Conservation (phyloP, 2,888 invertebrate species). For the Onchidella celtica region DNA sequence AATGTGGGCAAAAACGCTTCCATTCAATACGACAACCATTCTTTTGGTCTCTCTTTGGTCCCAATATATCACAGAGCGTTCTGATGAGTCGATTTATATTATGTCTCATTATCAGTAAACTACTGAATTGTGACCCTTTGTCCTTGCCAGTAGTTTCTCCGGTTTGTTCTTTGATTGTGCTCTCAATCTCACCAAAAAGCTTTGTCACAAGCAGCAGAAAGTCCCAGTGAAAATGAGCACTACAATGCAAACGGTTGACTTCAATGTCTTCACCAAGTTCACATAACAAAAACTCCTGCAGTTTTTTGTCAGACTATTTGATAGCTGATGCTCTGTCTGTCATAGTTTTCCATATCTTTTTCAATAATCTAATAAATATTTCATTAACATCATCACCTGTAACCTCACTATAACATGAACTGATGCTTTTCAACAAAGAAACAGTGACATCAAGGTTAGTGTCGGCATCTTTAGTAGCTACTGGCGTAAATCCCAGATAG, state of each 20-base stretch:
- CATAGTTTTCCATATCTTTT: constrained; percentile 14
- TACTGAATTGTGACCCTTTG: background rate
- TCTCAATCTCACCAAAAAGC: background rate
- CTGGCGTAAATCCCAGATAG: background rate
- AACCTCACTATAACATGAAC: background rate
- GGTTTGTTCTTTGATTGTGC: background rate
- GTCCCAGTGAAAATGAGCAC: constrained; percentile 35
- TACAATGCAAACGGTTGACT: constrained; percentile 30
- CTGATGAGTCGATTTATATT: background rate
- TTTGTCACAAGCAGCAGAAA: background rate
- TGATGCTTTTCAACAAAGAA: background rate
- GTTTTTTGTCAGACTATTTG: constrained; percentile 17
- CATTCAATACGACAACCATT: constrained; percentile 4
- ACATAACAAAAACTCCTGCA: background rate
- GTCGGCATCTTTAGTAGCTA: constrained; percentile 15
- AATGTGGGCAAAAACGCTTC: background rate
- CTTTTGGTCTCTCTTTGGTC: constrained; percentile 26
- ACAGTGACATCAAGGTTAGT: constrained; percentile 9
- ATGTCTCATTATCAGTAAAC: background rate
- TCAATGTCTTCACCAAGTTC: constrained; percentile 1
- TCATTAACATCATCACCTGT: background rate
- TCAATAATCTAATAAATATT: background rate
- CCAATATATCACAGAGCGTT: constrained; percentile 9
- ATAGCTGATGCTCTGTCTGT: constrained; percentile 16
- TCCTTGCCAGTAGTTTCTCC: constrained; percentile 9